Conservation (phyloP, 2,113 vertebrate genomes). For the Dascyllus trimaculatus region DNA sequence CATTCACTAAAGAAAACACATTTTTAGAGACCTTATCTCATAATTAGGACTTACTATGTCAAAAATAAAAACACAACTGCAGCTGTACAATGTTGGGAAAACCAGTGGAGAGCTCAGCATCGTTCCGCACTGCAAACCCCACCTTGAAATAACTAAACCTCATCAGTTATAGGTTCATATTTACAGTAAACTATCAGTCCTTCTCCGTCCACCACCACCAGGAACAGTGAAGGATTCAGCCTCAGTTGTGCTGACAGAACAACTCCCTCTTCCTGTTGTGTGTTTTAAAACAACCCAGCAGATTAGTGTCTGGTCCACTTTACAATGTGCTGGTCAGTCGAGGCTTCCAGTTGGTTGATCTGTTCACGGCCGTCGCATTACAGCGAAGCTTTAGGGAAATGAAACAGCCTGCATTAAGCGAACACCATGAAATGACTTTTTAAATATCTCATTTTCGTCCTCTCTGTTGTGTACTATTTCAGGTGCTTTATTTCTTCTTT, state of each 20-base stretch:
- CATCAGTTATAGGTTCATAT: too few relatives aligned
- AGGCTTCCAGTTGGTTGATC: background rate
- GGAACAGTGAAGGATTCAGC: background rate
- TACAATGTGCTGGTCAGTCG: background rate
- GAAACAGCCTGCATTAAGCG: background rate
- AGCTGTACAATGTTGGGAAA: background rate
- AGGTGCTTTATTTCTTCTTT: constrained; percentile 2
- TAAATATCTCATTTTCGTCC: background rate
- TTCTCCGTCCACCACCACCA: background rate
- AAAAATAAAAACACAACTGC: background rate
- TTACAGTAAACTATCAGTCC: too few relatives aligned
- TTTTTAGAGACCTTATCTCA: background rate
- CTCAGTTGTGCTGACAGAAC: background rate
- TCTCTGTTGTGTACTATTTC: background rate
- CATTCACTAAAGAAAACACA: background rate
- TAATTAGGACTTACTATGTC: background rate
- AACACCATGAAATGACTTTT: constrained; percentile 1
- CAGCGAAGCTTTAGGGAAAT: constrained; percentile 8
- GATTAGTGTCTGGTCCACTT: background rate
- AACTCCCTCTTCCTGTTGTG: constrained; percentile 10
- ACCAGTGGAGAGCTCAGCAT: background rate
- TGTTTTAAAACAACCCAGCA: background rate
- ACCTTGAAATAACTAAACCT: too few relatives aligned
- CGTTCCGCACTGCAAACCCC: background rate
- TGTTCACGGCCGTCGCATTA: background rate